Percentiles rank a stretch among this genome's conserved stretches.
Evolutionary conservation across 2,113 vertebrate genomes (phyloP).

Genomic region (Eretmochelys imbricata): DNA sequence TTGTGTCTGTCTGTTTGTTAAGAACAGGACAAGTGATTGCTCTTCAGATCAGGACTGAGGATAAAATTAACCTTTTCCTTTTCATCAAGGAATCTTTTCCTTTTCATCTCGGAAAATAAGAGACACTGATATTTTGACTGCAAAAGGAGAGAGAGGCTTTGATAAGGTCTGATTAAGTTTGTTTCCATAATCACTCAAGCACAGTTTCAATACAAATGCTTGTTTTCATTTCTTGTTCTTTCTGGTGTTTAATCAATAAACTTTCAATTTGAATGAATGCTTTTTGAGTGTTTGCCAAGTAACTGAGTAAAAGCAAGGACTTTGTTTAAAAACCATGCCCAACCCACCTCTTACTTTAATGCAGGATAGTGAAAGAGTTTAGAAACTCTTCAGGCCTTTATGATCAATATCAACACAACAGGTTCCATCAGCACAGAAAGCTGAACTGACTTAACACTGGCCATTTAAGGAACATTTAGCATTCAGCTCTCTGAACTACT

Average conservation of each 20-base stretch:
- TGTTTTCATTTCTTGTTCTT: not conserved
- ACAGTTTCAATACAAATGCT: not conserved
- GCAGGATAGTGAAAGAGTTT: not conserved
- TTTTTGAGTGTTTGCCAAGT: not conserved
- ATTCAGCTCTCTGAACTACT: not conserved
- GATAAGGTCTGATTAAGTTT: not conserved
- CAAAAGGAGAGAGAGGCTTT: not conserved
- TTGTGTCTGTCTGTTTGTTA: not conserved
- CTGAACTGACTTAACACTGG: not conserved
- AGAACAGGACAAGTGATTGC: not conserved
- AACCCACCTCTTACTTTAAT: not conserved
- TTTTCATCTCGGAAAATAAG: not conserved
- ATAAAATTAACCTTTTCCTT: not conserved
- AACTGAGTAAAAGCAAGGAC: not conserved
- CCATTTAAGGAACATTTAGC: not conserved
- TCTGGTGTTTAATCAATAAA: not conserved
- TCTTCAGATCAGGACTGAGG: not conserved
- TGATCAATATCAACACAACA: not conserved
- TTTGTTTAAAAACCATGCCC: not conserved
- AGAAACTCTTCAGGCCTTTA: not conserved
- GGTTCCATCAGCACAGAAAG: rapidly evolving
- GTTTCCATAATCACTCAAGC: not conserved
- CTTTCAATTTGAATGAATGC: not conserved
- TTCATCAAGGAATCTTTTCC: not conserved
- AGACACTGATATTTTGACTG: not conserved